phyloP scores from a whole-genome alignment of 2,113 vertebrate species.

The Petroica traversi region DNA sequence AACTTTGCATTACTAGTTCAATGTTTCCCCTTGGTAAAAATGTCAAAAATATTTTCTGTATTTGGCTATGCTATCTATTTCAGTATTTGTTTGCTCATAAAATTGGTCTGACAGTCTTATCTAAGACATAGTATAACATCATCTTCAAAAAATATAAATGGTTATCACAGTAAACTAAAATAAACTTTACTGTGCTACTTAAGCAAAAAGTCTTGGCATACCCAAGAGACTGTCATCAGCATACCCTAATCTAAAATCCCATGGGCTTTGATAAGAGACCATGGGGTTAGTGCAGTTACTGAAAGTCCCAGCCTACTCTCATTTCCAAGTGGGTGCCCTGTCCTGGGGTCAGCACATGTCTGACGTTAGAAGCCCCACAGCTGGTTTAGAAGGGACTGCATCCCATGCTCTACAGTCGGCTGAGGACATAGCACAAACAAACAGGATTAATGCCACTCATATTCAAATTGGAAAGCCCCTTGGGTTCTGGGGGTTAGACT shows the following conservation, averaged over 20 bases:
- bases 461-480: not conserved
- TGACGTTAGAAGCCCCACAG: not conserved
- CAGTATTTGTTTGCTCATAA: not conserved
- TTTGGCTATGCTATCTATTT: not conserved
- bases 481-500: not conserved
- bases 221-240: not conserved
- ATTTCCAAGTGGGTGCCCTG: not conserved
- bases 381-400: not conserved
- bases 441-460: fast-evolving
- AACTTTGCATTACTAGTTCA: not conserved
- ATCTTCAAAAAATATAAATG: not conserved
- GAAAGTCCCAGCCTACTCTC: not conserved
- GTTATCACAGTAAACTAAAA: not conserved
- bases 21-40: not conserved
- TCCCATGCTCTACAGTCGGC: not conserved
- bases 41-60: not conserved
- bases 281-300: not conserved
- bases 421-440: not conserved
- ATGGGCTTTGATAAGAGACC: not conserved
- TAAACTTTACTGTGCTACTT: not conserved
- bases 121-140: not conserved
- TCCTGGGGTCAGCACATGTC: not conserved
- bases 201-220: not conserved
- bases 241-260: not conserved
- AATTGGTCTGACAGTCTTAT: not conserved